Evolutionary conservation across 2,888 invertebrate species (phyloP), one percentile per base, ranked within the genome.

Genomic region (Agonopterix alstromeriana): DNA sequence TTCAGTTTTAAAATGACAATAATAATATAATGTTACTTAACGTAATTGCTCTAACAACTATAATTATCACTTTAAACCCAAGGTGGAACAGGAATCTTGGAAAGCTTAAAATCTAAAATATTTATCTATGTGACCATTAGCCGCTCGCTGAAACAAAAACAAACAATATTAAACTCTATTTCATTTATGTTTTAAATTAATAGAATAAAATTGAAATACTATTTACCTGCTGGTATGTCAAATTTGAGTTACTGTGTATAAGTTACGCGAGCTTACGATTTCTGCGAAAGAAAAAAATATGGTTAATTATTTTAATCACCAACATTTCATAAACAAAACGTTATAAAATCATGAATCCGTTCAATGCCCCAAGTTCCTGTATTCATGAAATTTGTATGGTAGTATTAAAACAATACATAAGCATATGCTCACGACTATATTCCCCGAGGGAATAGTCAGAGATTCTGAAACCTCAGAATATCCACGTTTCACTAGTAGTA

Each of bases 41-140:
- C 70, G 74, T 73, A 79, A 81, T 77, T 71, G 82, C 77, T 77
- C 82, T 85, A 85, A 77, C 75, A 73, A 82, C 82, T 86, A 78
- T 67, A 72, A 61, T 70, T 86, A 88, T 87, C 87, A 87, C 88
- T 85, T 85, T 76, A 79, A 82, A 83, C 81, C 79, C 84, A 82
- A 80, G 79, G 74, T 79, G 82, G 78, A 81, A 78, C 81, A 79
- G 80, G 85, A 86, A 82, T 84, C 85, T 82, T 84, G 81, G 76
- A 81, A 82, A 83, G 76, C 79, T 85, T 85, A 85, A 36, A 56
- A 75, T 64, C 80, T 84, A 82, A 64, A 77, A 77, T 81, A 82
- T 82, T 86, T 79, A 73, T 75, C 85, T 85, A 85, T 76, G 77
- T 73, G 79, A 77, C 75, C 77, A 67, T 70, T 66, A 70, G 71